Base-by-base conservation (phyloP, 2,888 invertebrate genomes). In the Acholoe squamosa region DNA sequence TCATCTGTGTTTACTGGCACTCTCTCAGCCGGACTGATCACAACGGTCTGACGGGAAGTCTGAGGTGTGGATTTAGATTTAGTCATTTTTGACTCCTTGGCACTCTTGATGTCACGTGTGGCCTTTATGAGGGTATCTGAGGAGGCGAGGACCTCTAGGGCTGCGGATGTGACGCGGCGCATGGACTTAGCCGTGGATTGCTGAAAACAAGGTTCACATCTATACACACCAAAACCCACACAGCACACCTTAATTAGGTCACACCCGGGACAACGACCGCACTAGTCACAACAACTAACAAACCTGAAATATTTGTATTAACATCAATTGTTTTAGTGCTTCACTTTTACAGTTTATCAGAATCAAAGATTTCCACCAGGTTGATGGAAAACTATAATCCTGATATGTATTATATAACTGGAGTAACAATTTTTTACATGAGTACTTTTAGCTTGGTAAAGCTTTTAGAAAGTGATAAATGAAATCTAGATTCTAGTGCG, bases 121-220 rank as follows among this genome's bases (percentile, higher is more conserved):
- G 71, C 51, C 19, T 67, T 89, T 25, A 67, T 71, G 10, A 76
- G 77, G 22, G 80, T 76, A 14, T 77, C 43, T 7, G 84, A 43
- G 19, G 77, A 7, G 33, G 19, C 61, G 10, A 91, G 54, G 88
- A 94, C 91, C 90, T 94, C 93, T 7, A 95, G 91, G n/a, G 94
- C 93, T 34, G 92, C 91, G 31, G 94, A 92, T 28, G 95, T 94
- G 25, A 93, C 91, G 54, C 93, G 91, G 54, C 94, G 93, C 19
- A 94, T 93, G 86, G 92, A 93, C 67, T 92, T 91, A 0, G 94
- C 94, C 52, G 94, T 92, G 34, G 93, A 28, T 52, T 56, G 86
- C 91, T 91, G 90, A 61, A 84, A 90, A n/a, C 25, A 16, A 61
- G 28, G 76, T 80, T n/a, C n/a, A 33, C n/a, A 31, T n/a, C 28